These are phyloP conservation scores for Limnephilus rhombicus DNA, from an alignment of 2,888 invertebrate genomes.

Conservation along the genomic window DNA sequence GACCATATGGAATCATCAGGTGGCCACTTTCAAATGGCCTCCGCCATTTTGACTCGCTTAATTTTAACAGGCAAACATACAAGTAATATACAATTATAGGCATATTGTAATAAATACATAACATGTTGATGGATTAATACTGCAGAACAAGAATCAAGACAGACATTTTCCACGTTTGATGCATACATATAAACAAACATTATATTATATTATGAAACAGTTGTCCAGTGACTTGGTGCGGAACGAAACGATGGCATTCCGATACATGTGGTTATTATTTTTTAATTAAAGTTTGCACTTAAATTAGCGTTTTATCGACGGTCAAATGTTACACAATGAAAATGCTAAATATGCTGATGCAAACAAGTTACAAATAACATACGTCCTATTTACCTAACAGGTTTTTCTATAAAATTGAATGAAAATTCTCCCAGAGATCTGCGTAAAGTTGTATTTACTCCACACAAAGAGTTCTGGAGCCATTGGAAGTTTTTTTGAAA, in stretches of 20 bases:
- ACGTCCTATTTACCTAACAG: background rate
- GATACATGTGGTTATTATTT: background rate
- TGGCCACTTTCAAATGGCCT: slow-evolving; percentile 17
- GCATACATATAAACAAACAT: background rate
- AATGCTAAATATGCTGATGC: background rate
- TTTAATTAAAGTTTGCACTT: background rate
- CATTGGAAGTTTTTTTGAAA: background rate
- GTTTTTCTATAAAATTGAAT: too few relatives aligned
- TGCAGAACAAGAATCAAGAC: background rate
- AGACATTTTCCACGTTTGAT: background rate
- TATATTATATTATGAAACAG: background rate
- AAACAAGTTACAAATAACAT: background rate
- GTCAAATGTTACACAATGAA: background rate
- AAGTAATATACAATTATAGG: background rate
- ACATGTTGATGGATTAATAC: background rate
- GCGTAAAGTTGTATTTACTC: background rate
- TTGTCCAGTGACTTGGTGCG: background rate
- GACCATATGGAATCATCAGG: background rate
- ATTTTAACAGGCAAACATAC: slow-evolving; percentile 2
- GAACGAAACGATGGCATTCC: background rate
- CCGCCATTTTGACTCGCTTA: background rate
- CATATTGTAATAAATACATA: background rate
- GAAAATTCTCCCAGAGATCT: background rate
- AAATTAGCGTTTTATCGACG: background rate
- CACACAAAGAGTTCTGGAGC: background rate